phyloP scores from a whole-genome alignment of 2,113 vertebrate genomes.

The Promerops cafer region DNA sequence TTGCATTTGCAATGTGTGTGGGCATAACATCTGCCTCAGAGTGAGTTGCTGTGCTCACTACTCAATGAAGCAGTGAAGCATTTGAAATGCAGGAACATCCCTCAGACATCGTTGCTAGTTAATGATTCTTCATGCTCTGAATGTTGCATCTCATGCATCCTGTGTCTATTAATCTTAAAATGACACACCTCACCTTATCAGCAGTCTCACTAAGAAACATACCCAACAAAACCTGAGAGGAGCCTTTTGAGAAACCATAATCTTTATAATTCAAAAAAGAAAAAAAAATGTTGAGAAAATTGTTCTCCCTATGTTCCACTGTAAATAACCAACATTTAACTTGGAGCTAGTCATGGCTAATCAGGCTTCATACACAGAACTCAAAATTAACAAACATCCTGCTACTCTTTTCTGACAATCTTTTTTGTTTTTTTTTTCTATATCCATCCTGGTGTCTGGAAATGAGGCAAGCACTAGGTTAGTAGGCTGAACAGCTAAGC shows the following conservation, averaged over 20 bases:
- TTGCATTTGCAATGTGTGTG: conserved; percentile 15
- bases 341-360: neutral
- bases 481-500: conserved; percentile 26
- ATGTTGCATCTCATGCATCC: conserved; percentile 43
- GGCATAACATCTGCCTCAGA: conserved; percentile 52
- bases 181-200: neutral
- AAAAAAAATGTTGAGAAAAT: neutral
- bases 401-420: neutral
- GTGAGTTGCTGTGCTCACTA: conserved; percentile 60
- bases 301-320: neutral
- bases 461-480: conserved; percentile 5
- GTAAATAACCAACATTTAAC: neutral
- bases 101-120: conserved; percentile 42
- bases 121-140: conserved; percentile 70
- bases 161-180: conserved; percentile 67
- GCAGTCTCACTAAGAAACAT: neutral
- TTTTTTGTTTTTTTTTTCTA: rapidly evolving
- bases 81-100: conserved; percentile 47
- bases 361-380: neutral
- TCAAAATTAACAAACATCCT: neutral
- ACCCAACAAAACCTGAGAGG: neutral
- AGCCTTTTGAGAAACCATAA: neutral
- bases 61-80: conserved; percentile 65
- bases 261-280: neutral
- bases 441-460: neutral